phyloP scores from a whole-genome alignment of 2,113 vertebrate genomes.

The Neomonachus schauinslandi region DNA sequence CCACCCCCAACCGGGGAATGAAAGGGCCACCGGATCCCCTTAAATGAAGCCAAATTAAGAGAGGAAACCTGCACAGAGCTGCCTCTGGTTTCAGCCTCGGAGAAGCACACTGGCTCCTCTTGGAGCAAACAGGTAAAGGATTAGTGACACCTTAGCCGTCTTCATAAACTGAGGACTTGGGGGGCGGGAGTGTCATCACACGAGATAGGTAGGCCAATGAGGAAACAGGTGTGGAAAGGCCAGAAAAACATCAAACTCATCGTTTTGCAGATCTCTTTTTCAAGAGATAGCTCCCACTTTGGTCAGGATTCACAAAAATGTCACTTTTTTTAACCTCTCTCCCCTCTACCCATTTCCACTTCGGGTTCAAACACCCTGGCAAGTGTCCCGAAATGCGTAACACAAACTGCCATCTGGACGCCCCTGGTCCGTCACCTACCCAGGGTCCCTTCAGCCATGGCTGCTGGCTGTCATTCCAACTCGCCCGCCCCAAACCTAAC shows the following conservation, averaged over 20 bases:
- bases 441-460: not conserved
- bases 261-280: not conserved
- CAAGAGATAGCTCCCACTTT: not conserved
- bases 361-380: not conserved
- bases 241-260: not conserved
- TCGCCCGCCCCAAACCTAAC: not conserved
- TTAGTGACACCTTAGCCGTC: fast-evolving
- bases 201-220: fast-evolving
- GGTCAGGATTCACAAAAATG: not conserved
- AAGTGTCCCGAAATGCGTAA: not conserved
- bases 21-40: not conserved
- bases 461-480: not conserved
- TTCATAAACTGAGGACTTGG: not conserved
- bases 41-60: not conserved
- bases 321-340: not conserved
- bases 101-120: not conserved
- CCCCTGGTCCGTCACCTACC: not conserved
- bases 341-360: not conserved
- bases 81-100: not conserved
- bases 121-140: not conserved
- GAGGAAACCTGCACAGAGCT: not conserved
- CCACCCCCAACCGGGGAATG: not conserved
- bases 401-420: not conserved
- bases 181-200: not conserved
- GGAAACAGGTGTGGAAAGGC: not conserved